These are phyloP conservation scores for Brachirus orientalis DNA, from an alignment of 2,113 vertebrate species.

Conservation along the genomic window DNA sequence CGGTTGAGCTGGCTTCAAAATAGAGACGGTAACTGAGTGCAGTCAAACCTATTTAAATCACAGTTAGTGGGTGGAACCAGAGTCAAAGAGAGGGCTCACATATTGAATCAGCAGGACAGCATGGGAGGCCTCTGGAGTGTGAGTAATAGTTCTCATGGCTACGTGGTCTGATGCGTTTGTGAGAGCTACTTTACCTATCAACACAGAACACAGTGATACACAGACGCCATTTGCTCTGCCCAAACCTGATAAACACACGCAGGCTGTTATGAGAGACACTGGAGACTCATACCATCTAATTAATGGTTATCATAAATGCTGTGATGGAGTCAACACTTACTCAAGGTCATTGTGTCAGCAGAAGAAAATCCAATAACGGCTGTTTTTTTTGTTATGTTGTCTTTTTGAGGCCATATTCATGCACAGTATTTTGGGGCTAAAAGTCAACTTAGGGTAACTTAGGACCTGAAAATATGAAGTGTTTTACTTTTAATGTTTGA, in stretches of 20 bases:
- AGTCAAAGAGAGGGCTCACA: slow-evolving; percentile 43
- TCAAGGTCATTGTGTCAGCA: background rate
- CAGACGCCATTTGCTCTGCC: background rate
- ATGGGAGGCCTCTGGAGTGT: slow-evolving; percentile 29
- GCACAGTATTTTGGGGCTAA: too few relatives aligned
- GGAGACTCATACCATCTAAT: background rate
- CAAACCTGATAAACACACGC: background rate
- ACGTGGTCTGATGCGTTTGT: slow-evolving; percentile 38
- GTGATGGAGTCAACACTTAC: slow-evolving; percentile 2
- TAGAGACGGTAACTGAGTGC: slow-evolving; percentile 27
- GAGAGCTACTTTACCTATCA: slow-evolving; percentile 13
- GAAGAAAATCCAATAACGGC: background rate
- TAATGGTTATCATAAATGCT: slow-evolving; percentile 15
- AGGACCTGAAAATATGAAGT: too few relatives aligned
- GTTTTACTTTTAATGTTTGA: too few relatives aligned
- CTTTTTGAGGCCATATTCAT: background rate
- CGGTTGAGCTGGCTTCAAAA: slow-evolving; percentile 29
- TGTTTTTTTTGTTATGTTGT: background rate
- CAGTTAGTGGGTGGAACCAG: slow-evolving; percentile 50
- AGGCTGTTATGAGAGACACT: background rate
- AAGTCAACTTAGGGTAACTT: too few relatives aligned
- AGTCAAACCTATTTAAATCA: slow-evolving; percentile 37
- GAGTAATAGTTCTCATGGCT: slow-evolving; percentile 54
- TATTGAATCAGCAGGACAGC: slow-evolving; percentile 48
- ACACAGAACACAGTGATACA: slow-evolving; percentile 10